phyloP scores from a whole-genome alignment of 1,140 invertebrate genomes.

The Uloborus diversus region DNA sequence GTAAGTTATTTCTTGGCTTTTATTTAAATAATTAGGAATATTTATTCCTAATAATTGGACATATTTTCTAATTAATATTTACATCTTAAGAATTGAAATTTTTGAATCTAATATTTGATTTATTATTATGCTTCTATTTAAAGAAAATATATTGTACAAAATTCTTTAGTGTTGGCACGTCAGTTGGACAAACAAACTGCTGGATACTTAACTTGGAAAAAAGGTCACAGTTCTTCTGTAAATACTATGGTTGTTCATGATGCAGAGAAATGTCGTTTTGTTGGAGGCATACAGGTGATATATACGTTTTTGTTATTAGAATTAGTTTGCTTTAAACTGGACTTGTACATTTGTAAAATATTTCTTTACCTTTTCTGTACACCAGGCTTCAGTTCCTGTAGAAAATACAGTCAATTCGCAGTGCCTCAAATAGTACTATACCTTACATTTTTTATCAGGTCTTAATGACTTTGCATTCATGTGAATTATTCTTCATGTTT shows the following conservation, averaged over 20 bases:
- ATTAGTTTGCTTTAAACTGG: background rate
- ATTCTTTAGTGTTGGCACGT: conserved; percentile 77
- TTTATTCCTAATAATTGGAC: too few relatives aligned
- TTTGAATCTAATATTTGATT: too few relatives aligned
- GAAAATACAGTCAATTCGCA: background rate
- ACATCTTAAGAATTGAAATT: too few relatives aligned
- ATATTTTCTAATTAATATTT: too few relatives aligned
- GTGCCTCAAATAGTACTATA: too few relatives aligned
- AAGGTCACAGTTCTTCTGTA: conserved; percentile 77
- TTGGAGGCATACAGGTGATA: conserved; percentile 73
- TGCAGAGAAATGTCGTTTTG: conserved; percentile 73
- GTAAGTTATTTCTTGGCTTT: conserved; percentile 68
- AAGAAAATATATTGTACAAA: too few relatives aligned
- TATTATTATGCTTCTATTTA: too few relatives aligned
- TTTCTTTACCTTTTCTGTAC: background rate
- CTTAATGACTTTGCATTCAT: too few relatives aligned
- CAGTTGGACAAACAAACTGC: conserved; percentile 86
- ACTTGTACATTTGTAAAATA: background rate
- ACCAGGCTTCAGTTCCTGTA: background rate
- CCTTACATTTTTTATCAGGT: too few relatives aligned
- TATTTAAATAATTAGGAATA: conserved; percentile 57
- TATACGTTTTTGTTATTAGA: background rate
- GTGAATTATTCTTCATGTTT: too few relatives aligned
- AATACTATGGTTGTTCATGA: conserved; percentile 80
- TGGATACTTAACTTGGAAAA: conserved; percentile 86